Evolutionary conservation across 92 coral and sea anemone species (phyloP).

Genomic region (Parazoanthus darwini): DNA sequence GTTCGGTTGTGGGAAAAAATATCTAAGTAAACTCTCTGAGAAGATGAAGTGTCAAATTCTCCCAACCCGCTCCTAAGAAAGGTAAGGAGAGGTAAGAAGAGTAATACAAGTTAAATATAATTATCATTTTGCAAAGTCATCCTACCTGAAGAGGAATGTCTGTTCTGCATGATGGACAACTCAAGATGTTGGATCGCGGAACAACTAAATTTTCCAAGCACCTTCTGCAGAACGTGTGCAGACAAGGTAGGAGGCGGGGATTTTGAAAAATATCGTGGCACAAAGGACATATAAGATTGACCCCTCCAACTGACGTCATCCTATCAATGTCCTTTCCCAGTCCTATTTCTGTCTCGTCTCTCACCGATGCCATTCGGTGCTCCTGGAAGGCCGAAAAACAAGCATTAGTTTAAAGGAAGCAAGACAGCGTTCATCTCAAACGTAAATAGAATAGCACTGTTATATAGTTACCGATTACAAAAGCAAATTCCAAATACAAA

Average conservation of each 20-base stretch:
- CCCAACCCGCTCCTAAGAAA: neutral
- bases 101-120: neutral
- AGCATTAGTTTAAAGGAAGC: neutral
- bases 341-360: constrained; percentile 83
- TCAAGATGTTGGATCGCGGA: constrained; percentile 84
- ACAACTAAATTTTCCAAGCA: constrained; percentile 94
- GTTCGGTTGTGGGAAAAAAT: neutral
- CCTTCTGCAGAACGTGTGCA: constrained; percentile 95
- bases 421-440: neutral
- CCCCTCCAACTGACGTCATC: constrained; percentile 82
- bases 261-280: constrained; percentile 85
- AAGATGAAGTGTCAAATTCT: neutral
- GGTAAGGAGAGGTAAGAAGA: too few species aligned
- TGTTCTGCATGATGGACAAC: constrained; percentile 91
- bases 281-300: constrained; percentile 82
- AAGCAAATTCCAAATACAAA: too few species aligned
- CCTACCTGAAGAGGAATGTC: constrained; percentile 82
- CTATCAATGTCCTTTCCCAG: constrained; percentile 66
- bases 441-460: neutral
- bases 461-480: neutral
- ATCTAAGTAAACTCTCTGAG: too few species aligned
- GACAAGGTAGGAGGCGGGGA: constrained; percentile 94
- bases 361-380: constrained; percentile 87
- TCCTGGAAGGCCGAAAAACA: constrained; percentile 55
- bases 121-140: too few species aligned